phyloP scores from a whole-genome alignment of 2,888 invertebrate genomes.

The Eupelmus urozonus region DNA sequence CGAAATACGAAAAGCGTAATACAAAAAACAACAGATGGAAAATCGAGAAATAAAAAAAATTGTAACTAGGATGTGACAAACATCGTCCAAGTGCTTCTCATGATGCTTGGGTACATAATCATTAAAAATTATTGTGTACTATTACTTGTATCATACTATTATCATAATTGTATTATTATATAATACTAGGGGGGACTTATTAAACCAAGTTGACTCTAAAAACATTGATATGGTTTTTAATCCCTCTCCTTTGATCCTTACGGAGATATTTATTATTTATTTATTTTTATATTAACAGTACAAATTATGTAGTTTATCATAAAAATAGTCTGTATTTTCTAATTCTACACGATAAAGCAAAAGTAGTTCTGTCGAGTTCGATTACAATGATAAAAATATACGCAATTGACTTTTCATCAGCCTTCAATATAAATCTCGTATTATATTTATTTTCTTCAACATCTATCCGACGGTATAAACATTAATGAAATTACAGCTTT shows the following conservation, averaged over 20 bases:
- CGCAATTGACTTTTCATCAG: slow-evolving; percentile 5
- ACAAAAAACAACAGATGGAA: slow-evolving; percentile 19
- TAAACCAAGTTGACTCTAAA: slow-evolving; percentile 63
- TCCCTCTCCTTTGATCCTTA: slow-evolving; percentile 29
- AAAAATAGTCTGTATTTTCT: slow-evolving; percentile 10
- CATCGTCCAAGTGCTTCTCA: slow-evolving; percentile 61
- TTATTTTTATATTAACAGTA: slow-evolving; percentile 25
- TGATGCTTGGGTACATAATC: slow-evolving; percentile 63
- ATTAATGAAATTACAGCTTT: slow-evolving; percentile 35
- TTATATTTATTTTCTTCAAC: background rate
- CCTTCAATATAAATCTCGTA: background rate
- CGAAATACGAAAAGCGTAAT: slow-evolving; percentile 6
- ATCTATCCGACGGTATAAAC: background rate
- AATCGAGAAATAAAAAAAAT: slow-evolving; percentile 35
- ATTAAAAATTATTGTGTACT: slow-evolving; percentile 62
- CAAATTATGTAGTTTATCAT: slow-evolving; percentile 26
- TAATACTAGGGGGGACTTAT: slow-evolving; percentile 61
- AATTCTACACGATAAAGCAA: slow-evolving; percentile 19
- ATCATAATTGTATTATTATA: slow-evolving; percentile 62
- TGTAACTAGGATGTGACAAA: slow-evolving; percentile 58
- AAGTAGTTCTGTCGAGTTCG: background rate
- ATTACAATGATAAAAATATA: slow-evolving; percentile 8
- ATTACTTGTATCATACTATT: slow-evolving; percentile 61
- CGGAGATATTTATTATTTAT: slow-evolving; percentile 3
- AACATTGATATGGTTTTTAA: slow-evolving; percentile 22